These are phyloP conservation scores for Micronisus gabar DNA, from an alignment of 2,113 vertebrate genomes.

Conservation along the genomic window DNA sequence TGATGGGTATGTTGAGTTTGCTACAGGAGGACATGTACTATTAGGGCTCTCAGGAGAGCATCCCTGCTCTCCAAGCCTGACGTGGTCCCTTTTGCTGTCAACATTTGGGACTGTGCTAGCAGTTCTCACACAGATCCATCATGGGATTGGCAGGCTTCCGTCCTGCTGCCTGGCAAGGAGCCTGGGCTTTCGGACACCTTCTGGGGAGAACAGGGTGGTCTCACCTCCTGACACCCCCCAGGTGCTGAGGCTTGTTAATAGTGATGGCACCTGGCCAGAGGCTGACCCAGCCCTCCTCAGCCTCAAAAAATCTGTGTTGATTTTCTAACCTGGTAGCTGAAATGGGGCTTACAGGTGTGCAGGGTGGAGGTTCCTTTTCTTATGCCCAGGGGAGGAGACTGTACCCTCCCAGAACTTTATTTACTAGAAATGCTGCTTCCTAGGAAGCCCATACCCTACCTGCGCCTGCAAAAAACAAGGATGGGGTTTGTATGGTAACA, in stretches of 20 bases:
- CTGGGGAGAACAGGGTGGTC: background rate
- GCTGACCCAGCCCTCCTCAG: background rate
- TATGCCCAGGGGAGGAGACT: background rate
- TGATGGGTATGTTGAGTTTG: background rate
- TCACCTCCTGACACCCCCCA: background rate
- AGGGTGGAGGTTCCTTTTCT: background rate
- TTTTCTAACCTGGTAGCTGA: background rate
- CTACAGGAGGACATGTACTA: background rate
- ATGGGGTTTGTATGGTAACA: background rate
- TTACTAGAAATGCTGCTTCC: background rate
- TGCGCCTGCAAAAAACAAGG: background rate
- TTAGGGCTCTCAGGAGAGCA: background rate
- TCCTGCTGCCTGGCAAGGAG: background rate
- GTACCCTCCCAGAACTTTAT: background rate
- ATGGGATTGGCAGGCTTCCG: background rate
- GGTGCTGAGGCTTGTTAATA: background rate
- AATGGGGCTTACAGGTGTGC: background rate
- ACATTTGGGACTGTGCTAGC: background rate
- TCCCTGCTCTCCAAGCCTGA: rapidly evolving
- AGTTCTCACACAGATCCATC: background rate
- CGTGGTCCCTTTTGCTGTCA: background rate
- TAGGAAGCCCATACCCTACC: background rate
- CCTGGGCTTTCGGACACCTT: background rate
- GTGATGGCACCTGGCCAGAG: background rate
- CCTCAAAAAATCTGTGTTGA: background rate